phyloP scores from a whole-genome alignment of 2,888 invertebrate species.

The Nomada fucata region DNA sequence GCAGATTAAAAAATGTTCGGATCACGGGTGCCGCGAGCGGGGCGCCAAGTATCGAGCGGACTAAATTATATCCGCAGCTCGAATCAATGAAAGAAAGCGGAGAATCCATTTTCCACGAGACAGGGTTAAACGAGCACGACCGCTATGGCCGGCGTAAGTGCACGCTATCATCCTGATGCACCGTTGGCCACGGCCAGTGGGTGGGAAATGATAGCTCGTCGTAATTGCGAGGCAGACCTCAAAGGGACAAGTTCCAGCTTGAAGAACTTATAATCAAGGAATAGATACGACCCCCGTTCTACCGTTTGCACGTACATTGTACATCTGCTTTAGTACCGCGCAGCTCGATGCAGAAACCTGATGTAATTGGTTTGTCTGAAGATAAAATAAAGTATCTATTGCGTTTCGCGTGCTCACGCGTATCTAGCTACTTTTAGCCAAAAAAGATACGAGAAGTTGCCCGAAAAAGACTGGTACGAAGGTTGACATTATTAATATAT shows the following conservation, averaged over 20 bases:
- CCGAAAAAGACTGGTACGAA: too few species aligned
- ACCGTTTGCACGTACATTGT: not conserved
- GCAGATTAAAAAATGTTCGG: conserved; percentile 1
- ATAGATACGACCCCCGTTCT: conserved; percentile 19
- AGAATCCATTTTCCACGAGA: conserved; percentile 26
- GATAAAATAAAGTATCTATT: too few species aligned
- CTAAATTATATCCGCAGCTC: not conserved
- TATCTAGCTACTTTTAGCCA: too few species aligned
- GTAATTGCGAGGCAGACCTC: conserved; percentile 49
- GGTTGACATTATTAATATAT: too few species aligned
- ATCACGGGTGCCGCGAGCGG: not conserved
- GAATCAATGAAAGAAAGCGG: conserved; percentile 22
- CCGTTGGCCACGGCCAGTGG: conserved; percentile 41
- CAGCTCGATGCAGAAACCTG: too few species aligned
- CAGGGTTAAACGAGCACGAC: conserved; percentile 53
- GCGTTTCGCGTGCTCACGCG: too few species aligned
- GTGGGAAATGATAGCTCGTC: conserved; percentile 47
- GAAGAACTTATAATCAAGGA: conserved; percentile 35
- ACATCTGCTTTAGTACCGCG: too few species aligned
- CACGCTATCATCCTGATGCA: conserved; percentile 52
- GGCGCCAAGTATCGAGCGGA: not conserved
- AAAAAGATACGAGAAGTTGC: too few species aligned
- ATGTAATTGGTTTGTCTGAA: too few species aligned
- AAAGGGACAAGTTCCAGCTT: conserved; percentile 44
- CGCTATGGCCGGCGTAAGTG: conserved; percentile 47